phyloP scores from a whole-genome alignment of 2,113 vertebrate genomes.

The Trochalopteron elliotii region DNA sequence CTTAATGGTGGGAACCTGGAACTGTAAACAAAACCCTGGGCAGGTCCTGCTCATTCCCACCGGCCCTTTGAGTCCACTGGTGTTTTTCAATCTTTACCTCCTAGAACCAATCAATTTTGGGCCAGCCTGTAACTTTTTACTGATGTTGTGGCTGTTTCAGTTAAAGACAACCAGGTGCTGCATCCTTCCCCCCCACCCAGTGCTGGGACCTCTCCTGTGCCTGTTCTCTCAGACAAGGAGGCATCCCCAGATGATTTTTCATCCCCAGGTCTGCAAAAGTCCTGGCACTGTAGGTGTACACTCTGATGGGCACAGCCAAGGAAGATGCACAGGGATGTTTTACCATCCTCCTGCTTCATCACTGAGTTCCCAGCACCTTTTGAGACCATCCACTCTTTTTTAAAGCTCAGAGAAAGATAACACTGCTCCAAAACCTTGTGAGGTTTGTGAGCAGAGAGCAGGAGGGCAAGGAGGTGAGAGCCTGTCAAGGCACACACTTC shows the following conservation, averaged over 20 bases:
- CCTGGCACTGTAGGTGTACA: fast-evolving
- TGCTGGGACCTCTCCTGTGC: background rate
- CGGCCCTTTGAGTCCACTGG: background rate
- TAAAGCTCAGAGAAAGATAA: background rate
- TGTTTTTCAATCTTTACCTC: slow-evolving; percentile 71
- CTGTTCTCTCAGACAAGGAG: background rate
- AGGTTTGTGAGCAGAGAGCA: background rate
- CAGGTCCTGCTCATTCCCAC: slow-evolving; percentile 68
- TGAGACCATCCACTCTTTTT: background rate
- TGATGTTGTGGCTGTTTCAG: slow-evolving; percentile 72
- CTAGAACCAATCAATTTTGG: slow-evolving; percentile 79
- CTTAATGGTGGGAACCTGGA: slow-evolving; percentile 71
- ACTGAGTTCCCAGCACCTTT: background rate
- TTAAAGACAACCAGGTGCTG: slow-evolving; percentile 77
- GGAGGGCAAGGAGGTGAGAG: background rate
- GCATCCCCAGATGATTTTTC: background rate
- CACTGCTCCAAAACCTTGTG: background rate
- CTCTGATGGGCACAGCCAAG: background rate
- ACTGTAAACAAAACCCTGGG: slow-evolving; percentile 70
- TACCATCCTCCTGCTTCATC: background rate
- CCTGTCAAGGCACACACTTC: background rate
- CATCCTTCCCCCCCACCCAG: background rate
- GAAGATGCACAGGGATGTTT: fast-evolving
- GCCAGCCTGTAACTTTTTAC: slow-evolving; percentile 72
- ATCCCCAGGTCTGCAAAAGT: fast-evolving